Percentiles rank a stretch among this genome's conserved stretches.
These are phyloP conservation scores for Xestia sexstrigata DNA, from an alignment of 2,888 invertebrate genomes.

Conservation along the genomic window DNA sequence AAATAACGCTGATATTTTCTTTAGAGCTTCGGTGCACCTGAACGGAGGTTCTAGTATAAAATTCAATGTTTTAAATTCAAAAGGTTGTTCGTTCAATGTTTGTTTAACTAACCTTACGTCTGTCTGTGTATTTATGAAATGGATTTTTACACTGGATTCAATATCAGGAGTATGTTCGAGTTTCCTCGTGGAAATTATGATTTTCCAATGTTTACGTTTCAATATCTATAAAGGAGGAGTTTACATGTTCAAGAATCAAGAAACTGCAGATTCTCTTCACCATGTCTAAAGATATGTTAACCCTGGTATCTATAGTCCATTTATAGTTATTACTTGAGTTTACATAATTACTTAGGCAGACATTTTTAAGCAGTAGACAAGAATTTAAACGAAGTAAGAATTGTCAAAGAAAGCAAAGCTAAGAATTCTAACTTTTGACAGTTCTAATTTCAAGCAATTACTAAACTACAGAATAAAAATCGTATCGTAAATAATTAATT, in stretches of 20 bases:
- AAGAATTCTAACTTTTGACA: no score
- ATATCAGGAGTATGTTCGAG: constrained; percentile 37
- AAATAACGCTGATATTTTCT: constrained; percentile 76
- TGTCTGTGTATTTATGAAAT: constrained; percentile 62
- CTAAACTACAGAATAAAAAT: no score
- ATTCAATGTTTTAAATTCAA: constrained; percentile 70
- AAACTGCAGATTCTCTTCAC: not conserved
- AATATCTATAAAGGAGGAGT: constrained; percentile 3
- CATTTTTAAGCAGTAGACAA: no score
- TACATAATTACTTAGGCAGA: no score
- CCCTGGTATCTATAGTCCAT: no score
- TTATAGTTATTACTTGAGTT: no score
- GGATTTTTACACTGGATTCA: constrained; percentile 53
- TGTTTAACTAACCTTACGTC: constrained; percentile 63
- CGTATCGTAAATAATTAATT: no score
- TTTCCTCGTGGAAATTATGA: constrained; percentile 19
- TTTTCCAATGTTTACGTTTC: constrained; percentile 33
- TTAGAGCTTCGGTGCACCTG: constrained; percentile 64
- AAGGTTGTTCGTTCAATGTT: constrained; percentile 63
- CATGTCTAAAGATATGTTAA: not conserved
- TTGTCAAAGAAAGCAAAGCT: no score
- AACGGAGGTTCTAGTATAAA: constrained; percentile 61
- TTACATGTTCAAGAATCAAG: not conserved
- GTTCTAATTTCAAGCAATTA: no score
- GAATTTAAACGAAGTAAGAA: no score